These are phyloP conservation scores for Rhabdomys dilectus DNA, from an alignment of 2,113 vertebrate species.

Conservation along the genomic window DNA sequence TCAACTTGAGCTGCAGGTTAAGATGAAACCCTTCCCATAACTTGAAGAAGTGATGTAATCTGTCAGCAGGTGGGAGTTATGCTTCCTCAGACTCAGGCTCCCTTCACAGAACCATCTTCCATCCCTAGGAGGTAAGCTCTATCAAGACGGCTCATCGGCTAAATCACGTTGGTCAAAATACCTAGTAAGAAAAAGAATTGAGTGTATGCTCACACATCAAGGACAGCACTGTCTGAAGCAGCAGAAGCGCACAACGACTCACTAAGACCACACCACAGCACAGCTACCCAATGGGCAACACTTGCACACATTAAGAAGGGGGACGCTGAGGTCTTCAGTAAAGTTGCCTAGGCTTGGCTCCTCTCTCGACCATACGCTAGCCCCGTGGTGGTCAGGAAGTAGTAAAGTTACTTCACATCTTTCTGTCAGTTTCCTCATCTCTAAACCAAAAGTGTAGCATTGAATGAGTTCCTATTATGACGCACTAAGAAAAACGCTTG, in stretches of 20 bases:
- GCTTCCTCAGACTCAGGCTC: neutral
- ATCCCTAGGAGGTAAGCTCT: neutral
- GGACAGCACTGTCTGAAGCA: neutral
- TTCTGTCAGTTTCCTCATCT: slow-evolving; percentile 3
- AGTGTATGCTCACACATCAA: neutral
- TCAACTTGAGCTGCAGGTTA: slow-evolving; percentile 41
- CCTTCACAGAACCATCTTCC: slow-evolving; percentile 23
- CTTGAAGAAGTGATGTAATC: neutral
- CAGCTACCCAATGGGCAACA: neutral
- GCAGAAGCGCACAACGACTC: neutral
- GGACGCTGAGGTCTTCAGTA: neutral
- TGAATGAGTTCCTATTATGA: neutral
- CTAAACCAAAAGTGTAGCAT: neutral
- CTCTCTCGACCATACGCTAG: neutral
- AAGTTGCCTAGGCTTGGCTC: neutral
- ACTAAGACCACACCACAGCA: neutral
- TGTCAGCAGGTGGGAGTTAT: neutral
- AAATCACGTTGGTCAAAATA: slow-evolving; percentile 98
- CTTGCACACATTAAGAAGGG: neutral
- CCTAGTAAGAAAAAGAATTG: slow-evolving; percentile 84
- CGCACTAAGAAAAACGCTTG: slow-evolving; percentile 25
- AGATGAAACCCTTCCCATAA: neutral
- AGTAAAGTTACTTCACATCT: slow-evolving; percentile 4
- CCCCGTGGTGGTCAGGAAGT: neutral
- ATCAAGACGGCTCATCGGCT: slow-evolving; percentile 91